Conservation (phyloP, 2,797 vertebrate genomes). For the Euthynnus affinis region DNA sequence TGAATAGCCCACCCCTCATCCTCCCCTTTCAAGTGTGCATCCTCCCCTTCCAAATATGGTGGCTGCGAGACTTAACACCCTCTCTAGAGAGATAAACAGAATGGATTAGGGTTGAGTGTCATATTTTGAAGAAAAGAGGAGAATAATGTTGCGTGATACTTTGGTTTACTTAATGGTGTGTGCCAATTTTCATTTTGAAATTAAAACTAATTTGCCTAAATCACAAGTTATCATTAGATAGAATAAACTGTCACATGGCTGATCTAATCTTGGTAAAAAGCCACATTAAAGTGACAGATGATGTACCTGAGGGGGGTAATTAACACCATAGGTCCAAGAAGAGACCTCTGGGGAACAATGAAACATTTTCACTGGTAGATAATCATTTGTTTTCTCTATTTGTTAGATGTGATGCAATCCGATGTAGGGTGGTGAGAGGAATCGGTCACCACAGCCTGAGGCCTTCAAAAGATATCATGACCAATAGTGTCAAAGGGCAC, state of each 20-base stretch:
- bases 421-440: neutral
- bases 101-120: too few species aligned
- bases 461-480: constrained; percentile 5
- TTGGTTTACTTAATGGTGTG: neutral
- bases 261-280: neutral
- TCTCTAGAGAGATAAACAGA: too few species aligned
- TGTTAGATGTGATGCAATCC: constrained; percentile 2
- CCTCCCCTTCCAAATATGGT: too few species aligned
- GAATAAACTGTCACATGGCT: constrained; percentile 3
- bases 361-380: neutral
- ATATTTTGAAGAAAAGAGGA: too few species aligned
- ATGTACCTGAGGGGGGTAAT: constrained; percentile 1
- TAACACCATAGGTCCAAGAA: neutral
- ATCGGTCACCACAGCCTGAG: neutral
- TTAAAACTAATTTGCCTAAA: constrained; percentile 5
- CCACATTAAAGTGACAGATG: constrained; percentile 25
- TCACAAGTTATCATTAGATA: neutral
- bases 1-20: too few species aligned
- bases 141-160: neutral
- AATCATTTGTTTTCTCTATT: constrained; percentile 4
- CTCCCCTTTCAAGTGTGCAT: too few species aligned
- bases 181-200: neutral
- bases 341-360: constrained; percentile 3
- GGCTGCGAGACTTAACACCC: too few species aligned
- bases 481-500: constrained; percentile 1